A percentile compares a stretch with the other conserved stretches of the same genome.
phyloP scores from a whole-genome alignment of 2,113 vertebrate genomes.

The Scomber colias region DNA sequence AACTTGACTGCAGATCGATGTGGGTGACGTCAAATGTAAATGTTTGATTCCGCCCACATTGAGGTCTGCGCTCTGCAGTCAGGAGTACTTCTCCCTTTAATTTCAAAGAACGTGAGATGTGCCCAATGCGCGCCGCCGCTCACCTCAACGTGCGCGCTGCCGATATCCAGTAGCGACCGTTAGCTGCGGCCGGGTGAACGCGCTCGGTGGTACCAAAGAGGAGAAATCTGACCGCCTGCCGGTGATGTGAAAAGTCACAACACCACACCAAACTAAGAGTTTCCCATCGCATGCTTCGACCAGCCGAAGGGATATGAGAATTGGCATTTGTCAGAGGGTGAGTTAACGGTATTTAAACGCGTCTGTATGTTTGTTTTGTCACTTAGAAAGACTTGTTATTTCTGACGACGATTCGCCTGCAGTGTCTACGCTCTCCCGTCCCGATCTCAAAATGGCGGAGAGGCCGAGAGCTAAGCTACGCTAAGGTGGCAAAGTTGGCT shows the following conservation, averaged over 20 bases:
- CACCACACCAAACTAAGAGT: constrained; percentile 28
- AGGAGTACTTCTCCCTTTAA: constrained; percentile 1
- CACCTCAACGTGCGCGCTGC: constrained; percentile 74
- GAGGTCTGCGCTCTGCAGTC: no score
- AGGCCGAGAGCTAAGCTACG: constrained; percentile 76
- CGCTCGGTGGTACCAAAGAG: constrained; percentile 73
- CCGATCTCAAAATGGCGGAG: constrained; percentile 87
- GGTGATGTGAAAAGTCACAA: constrained; percentile 74
- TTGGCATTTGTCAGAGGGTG: constrained; percentile 57
- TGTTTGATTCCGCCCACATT: no score
- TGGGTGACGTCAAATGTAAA: no score
- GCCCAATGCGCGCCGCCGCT: constrained; percentile 54
- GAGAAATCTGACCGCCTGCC: constrained; percentile 78
- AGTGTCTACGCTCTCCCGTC: constrained; percentile 77
- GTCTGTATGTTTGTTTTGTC: constrained; percentile 36
- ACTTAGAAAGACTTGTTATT: constrained; percentile 70
- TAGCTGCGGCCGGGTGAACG: constrained; percentile 72
- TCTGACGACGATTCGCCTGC: constrained; percentile 79
- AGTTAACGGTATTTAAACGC: constrained; percentile 26
- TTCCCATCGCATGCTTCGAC: not conserved
- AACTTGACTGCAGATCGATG: no score
- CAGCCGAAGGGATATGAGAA: constrained; percentile 41
- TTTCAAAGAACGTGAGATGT: not conserved
- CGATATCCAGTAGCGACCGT: constrained; percentile 69
- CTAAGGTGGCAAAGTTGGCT: constrained; percentile 56